Percentiles rank a stretch among this genome's conserved stretches.
Evolutionary conservation across 2,113 vertebrate genomes (phyloP).

Genomic region (Crotophaga sulcirostris): DNA sequence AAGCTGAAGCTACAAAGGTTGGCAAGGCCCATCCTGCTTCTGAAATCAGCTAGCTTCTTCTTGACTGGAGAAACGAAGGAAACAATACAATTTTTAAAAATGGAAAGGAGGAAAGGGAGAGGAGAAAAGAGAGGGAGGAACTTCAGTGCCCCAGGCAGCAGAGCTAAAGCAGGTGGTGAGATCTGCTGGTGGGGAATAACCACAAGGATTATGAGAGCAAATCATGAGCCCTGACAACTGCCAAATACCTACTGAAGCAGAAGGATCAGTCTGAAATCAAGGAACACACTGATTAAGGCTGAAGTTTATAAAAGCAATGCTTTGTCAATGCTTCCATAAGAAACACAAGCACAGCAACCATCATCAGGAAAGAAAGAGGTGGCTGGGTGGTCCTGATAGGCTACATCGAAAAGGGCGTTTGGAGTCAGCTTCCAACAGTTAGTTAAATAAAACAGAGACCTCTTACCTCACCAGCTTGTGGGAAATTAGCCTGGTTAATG

Average conservation of each 20-base stretch:
- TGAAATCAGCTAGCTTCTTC: background rate
- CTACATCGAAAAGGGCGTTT: background rate
- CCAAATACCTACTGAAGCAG: background rate
- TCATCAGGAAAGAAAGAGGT: background rate
- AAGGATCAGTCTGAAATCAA: background rate
- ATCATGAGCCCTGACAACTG: background rate
- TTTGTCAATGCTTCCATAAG: background rate
- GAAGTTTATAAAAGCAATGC: background rate
- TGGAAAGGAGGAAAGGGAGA: background rate
- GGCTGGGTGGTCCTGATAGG: background rate
- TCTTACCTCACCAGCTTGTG: background rate
- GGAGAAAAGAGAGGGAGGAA: background rate
- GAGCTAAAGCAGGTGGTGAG: conserved; percentile 8
- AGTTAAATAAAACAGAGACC: background rate
- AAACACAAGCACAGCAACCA: background rate
- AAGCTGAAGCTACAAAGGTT: background rate
- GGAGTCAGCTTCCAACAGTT: background rate
- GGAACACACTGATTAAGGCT: background rate
- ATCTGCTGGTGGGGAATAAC: background rate
- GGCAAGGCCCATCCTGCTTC: background rate
- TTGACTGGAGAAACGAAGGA: background rate
- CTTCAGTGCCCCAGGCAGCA: background rate
- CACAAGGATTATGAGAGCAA: background rate
- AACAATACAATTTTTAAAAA: background rate
- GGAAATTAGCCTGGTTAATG: background rate